Evolutionary conservation across 2,113 vertebrate genomes (phyloP), one percentile per base, ranked within the genome.

Genomic region (Peromyscus maniculatus): DNA sequence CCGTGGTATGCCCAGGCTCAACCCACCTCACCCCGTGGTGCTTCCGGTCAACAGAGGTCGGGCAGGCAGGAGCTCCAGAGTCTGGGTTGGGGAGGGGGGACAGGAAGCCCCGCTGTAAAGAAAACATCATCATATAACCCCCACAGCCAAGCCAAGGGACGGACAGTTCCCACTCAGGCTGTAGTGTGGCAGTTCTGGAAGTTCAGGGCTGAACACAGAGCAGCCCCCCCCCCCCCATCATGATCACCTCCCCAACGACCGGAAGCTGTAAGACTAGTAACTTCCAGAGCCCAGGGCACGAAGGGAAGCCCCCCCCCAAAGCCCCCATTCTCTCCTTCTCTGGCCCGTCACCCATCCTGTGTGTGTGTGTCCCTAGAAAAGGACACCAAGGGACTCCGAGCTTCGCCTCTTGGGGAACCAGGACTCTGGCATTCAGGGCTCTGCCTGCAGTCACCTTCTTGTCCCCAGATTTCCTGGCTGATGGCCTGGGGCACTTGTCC

Each of bases 401-500:
- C 28, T 39, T 46, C n/a, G 52, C 46, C 46, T 5, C 55, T 13
- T 64, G 13, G 77, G n/a, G 33, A 72, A 64, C 19, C 12, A 57
- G 75, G 62, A 57, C 74, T 57, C 46, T 3, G 33, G 79, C 83
- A 33, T 3, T 12, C 0, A 0, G n/a, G 21, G 64, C 33, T 66
- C 52, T 6, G 49, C 33, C 13, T 17, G 26, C 7, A 3, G 74
- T 13, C 66, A 59, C 5, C 1, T 39, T 7, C 21, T 16, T 28
- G 8, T 33, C 59, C 62, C 75, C 79, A 22, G 9, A 15, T 52
- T 39, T 22, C 31, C 79, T 31, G 10, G 49, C 26, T 7, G 43
- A 7, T 0, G 7, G 59, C 71, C 88, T 0, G 1, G 49, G 28
- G 43, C 0, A 0, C 64, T 67, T 0, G 0, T 49, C 52, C 49